Evolutionary conservation across 2,113 vertebrate genomes (phyloP), one percentile per base, ranked within the genome.

Genomic region (Anhinga anhinga): DNA sequence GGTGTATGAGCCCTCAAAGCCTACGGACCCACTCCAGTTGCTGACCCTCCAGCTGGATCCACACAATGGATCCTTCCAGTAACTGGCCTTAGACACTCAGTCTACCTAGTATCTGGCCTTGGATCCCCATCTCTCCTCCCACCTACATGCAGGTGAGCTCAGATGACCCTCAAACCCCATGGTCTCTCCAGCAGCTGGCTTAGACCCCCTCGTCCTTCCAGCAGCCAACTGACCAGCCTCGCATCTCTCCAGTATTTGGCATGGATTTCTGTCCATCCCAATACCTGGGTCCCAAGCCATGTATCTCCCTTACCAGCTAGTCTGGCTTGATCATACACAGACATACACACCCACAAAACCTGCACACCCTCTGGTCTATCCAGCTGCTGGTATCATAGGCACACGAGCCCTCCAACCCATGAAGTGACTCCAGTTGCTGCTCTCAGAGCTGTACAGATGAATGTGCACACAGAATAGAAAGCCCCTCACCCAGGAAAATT

Each of bases 331-430:
- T 56, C 29, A 15, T 5, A 9, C 13, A n/a, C 20, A 29, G n/a
- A 66, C 23, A 26, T 18, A 25, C 15, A 16, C 36, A 27, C 7
- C 38, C 36, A 15, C 29, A 17, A 22, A 72, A 29, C 14, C 5
- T 2, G 18, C 22, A 21, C 16, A 4, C 2, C 1, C 6, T 17
- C 22, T 0, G 8, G 10, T 58, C 13, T 42, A 32, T 42, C 26
- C 14, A 15, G 16, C 6, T 70, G 22, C 29, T 55, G 29, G 9
- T 42, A 40, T 17, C 27, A 15, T 9, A 25, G 36, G 34, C 15
- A 13, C 25, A 19, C 1, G 2, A 9, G 7, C 4, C 11, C 27
- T 62, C 19, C 15, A 65, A 8, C 30, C 9, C 11, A 2, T 3
- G 10, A 21, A 20, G 9, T 15, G 21, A 11, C 17, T 14, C 7